Evolutionary conservation across 2,113 vertebrate species (phyloP).

Genomic region (Vidua macroura): DNA sequence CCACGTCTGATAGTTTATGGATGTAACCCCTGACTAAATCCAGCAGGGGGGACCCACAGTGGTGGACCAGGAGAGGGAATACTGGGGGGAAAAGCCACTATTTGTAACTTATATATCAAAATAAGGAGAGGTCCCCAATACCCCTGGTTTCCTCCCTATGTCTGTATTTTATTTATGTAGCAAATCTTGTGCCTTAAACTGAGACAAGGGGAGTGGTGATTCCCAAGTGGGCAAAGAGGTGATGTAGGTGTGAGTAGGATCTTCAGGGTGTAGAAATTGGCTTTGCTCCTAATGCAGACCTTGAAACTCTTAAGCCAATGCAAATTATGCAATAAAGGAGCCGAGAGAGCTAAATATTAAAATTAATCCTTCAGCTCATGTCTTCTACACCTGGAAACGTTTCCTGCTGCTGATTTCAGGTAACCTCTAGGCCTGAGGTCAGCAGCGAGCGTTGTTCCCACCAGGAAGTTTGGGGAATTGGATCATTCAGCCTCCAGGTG

Average conservation of each 20-base stretch:
- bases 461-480: background rate
- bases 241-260: background rate
- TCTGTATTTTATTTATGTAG: background rate
- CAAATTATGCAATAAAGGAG: background rate
- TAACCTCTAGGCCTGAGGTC: background rate
- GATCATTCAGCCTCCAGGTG: background rate
- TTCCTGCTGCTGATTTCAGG: background rate
- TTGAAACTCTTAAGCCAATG: background rate
- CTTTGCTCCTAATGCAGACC: background rate
- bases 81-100: fast-evolving
- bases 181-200: background rate
- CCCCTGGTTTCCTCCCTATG: background rate
- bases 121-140: background rate
- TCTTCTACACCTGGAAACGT: background rate
- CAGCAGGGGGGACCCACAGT: background rate
- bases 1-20: background rate
- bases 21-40: background rate
- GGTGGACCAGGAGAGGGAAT: background rate
- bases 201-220: background rate
- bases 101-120: background rate
- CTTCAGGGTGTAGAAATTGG: background rate
- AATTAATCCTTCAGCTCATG: background rate
- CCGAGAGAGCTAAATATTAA: background rate
- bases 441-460: background rate
- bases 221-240: background rate